A percentile compares a stretch with the other conserved stretches of the same genome.
Evolutionary conservation across 1,140 invertebrate species (phyloP).

Genomic region (Trichonephila inaurata): DNA sequence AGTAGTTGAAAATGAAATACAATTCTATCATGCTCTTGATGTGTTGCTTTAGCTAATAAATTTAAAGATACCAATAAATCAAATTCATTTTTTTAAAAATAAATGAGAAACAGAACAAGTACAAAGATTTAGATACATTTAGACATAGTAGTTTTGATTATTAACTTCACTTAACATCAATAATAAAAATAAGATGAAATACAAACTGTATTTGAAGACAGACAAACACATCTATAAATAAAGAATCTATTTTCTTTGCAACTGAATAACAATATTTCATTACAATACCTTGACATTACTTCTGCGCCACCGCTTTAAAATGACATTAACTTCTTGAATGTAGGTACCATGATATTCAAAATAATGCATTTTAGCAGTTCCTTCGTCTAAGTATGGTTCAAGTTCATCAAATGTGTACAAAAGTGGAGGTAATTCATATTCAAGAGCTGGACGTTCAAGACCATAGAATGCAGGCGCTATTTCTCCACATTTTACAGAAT

Average conservation of each 20-base stretch:
- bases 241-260: neutral
- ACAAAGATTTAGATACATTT: no score
- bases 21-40: no score
- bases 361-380: conserved; percentile 79
- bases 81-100: no score
- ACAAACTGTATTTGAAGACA: no score
- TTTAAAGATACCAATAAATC: no score
- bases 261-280: neutral
- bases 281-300: conserved; percentile 57
- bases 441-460: conserved; percentile 76
- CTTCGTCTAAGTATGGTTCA: conserved; percentile 79
- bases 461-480: conserved; percentile 78
- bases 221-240: no score
- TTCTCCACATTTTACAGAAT: conserved; percentile 35
- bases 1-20: no score
- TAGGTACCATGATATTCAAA: conserved; percentile 79
- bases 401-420: conserved; percentile 78
- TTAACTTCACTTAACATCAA: no score
- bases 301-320: conserved; percentile 78
- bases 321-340: conserved; percentile 79
- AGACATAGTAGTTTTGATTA: no score
- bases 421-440: conserved; percentile 79
- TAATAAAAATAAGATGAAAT: no score
- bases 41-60: no score
- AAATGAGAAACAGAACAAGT: no score